These are phyloP conservation scores for Bursaphelenchus okinawaensis DNA, from an alignment of 2,888 invertebrate genomes.

Conservation along the genomic window DNA sequence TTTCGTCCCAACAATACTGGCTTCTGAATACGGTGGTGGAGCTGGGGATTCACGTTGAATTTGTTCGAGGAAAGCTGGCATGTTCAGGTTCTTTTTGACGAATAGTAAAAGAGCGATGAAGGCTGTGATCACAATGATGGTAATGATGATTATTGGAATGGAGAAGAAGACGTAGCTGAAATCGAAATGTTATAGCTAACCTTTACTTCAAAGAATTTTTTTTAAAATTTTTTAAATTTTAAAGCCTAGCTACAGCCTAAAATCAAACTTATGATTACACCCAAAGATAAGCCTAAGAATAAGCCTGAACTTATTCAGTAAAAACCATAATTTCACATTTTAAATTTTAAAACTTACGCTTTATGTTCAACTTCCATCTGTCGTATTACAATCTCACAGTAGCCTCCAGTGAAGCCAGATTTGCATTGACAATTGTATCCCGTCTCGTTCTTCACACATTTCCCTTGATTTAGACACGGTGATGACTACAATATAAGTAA, in stretches of 20 bases:
- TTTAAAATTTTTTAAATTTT: not conserved
- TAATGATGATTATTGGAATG: not conserved
- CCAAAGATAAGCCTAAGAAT: too few species aligned
- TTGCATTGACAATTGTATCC: conserved; percentile 3
- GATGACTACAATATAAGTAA: too few species aligned
- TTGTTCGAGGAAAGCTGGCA: not conserved
- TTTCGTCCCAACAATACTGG: not conserved
- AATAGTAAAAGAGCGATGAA: not conserved
- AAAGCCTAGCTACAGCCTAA: too few species aligned
- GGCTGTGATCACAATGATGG: not conserved
- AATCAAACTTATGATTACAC: too few species aligned
- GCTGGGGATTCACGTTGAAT: not conserved
- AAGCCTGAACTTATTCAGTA: too few species aligned
- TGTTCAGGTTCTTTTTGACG: not conserved
- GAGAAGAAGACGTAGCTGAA: not conserved
- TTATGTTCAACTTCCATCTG: not conserved
- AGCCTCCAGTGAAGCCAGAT: conserved; percentile 4
- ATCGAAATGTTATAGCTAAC: not conserved
- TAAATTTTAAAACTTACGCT: conserved; percentile 1
- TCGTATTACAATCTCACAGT: conserved; percentile 5
- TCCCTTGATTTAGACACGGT: conserved; percentile 5
- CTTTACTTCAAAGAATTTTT: not conserved
- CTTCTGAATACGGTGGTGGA: not conserved
- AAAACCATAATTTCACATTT: too few species aligned
- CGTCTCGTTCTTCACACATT: not conserved